Evolutionary conservation across 2,888 invertebrate genomes (phyloP).

Genomic region (Drosophila nr. fundita): DNA sequence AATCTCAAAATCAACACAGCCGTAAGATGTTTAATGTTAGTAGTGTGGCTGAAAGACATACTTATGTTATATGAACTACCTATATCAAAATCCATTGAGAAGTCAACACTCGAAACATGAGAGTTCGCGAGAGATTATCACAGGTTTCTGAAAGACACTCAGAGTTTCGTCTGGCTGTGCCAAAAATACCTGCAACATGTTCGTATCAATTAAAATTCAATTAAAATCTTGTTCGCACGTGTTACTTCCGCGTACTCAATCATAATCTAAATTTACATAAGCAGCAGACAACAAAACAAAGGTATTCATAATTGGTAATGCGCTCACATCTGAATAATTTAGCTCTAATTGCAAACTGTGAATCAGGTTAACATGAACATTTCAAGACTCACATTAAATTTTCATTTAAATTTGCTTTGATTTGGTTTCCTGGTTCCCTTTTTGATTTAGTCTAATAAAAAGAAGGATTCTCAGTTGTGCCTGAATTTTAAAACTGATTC

Average conservation of each 20-base stretch:
- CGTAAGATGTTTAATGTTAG: neutral
- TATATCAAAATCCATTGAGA: constrained; percentile 25
- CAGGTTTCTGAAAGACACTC: constrained; percentile 20
- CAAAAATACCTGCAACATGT: constrained; percentile 8
- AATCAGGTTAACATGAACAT: constrained; percentile 51
- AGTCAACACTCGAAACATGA: neutral
- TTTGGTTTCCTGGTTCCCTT: neutral
- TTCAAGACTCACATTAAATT: constrained; percentile 6
- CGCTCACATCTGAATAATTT: constrained; percentile 16
- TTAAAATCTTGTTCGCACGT: constrained; percentile 52
- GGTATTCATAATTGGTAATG: constrained; percentile 33
- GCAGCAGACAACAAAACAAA: constrained; percentile 11
- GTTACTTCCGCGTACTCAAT: constrained; percentile 39
- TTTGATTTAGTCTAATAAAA: neutral
- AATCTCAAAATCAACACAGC: constrained; percentile 11
- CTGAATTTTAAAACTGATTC: neutral
- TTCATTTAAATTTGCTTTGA: constrained; percentile 1
- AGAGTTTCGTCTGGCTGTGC: neutral
- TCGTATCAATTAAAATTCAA: constrained; percentile 64
- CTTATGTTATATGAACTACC: constrained; percentile 1
- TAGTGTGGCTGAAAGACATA: neutral
- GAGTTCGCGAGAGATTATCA: constrained; percentile 11
- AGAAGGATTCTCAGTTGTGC: neutral
- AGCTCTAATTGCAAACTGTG: constrained; percentile 55
- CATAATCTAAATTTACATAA: constrained; percentile 54